Evolutionary conservation across 1,140 invertebrate genomes (phyloP).

Genomic region (Hycleus phaleratus): DNA sequence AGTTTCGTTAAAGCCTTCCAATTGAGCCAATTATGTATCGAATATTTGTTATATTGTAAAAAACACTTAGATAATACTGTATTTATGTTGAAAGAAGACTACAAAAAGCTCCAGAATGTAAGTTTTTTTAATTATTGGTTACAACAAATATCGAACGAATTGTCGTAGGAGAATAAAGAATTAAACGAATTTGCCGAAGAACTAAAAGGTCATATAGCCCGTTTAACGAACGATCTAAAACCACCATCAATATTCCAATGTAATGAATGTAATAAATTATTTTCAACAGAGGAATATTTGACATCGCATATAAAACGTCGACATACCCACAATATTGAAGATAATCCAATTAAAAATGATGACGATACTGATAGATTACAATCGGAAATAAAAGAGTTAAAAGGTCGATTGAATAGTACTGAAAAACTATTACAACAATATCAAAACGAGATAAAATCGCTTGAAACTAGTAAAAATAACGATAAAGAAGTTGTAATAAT

Average conservation of each 20-base stretch:
- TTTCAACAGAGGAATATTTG: conserved; percentile 50
- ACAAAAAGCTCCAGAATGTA: conserved; percentile 32
- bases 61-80: conserved; percentile 60
- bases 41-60: conserved; percentile 62
- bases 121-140: neutral
- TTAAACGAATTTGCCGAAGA: conserved; percentile 23
- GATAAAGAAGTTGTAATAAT: neutral
- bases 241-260: conserved; percentile 40
- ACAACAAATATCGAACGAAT: neutral
- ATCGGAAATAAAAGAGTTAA: conserved; percentile 50
- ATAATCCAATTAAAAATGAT: conserved; percentile 28
- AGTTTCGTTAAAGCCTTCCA: conserved; percentile 62
- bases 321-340: conserved; percentile 34
- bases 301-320: conserved; percentile 47
- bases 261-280: conserved; percentile 48
- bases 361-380: conserved; percentile 44
- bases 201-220: conserved; percentile 17
- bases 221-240: conserved; percentile 8
- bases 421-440: conserved; percentile 40
- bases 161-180: conserved; percentile 32
- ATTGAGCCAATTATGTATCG: conserved; percentile 58
- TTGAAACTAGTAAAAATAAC: conserved; percentile 12
- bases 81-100: conserved; percentile 52
- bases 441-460: neutral
- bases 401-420: conserved; percentile 49